Evolutionary conservation across 2,888 invertebrate species (phyloP), one percentile per base, ranked within the genome.

Genomic region (Endomychus coccineus): DNA sequence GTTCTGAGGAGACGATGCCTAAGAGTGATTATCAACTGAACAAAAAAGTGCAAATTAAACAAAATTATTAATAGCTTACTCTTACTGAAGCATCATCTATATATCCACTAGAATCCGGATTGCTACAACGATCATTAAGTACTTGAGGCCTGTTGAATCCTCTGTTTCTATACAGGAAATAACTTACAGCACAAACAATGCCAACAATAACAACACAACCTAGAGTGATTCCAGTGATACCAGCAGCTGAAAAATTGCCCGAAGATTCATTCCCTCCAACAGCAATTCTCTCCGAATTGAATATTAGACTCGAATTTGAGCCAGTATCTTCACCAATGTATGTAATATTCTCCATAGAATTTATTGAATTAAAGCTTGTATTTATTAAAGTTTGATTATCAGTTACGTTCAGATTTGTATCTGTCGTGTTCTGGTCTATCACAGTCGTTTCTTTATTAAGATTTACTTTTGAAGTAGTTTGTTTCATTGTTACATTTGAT

Each of bases 61-160:
- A 24, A 44, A 49, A 53, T 50, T 34, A 47, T 43, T 49, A 49
- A 48, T 46, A 57, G 70, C 78, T 73, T 71, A 86, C 86, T 69
- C 86, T 74, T 62, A 86, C 79, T 57, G 85, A 86, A 63, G 84
- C 85, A 64, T 87, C 88, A 62, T 87, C 87, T 47, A 88, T 80
- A 58, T 88, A 88, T 51, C 86, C 86, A 58, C 84, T 86, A 38
- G 86, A 87, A 59, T 88, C 87, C 5, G 85, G 84, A 63, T 87
- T 87, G 54, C 86, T 87, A 60, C 82, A 82, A 52, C 81, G 80
- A 59, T 83, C 83, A 54, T 81, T 83, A 46, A 87, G 69, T 40
- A 86, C 83, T 67, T 87, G 87, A 6, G 87, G 87, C 57, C 85
- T 82, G 60, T 87, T 87, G 46, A 85, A 69, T 58, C 81, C 83